These are phyloP conservation scores for Regulus satrapa DNA, from an alignment of 2,113 vertebrate species.

Conservation along the genomic window DNA sequence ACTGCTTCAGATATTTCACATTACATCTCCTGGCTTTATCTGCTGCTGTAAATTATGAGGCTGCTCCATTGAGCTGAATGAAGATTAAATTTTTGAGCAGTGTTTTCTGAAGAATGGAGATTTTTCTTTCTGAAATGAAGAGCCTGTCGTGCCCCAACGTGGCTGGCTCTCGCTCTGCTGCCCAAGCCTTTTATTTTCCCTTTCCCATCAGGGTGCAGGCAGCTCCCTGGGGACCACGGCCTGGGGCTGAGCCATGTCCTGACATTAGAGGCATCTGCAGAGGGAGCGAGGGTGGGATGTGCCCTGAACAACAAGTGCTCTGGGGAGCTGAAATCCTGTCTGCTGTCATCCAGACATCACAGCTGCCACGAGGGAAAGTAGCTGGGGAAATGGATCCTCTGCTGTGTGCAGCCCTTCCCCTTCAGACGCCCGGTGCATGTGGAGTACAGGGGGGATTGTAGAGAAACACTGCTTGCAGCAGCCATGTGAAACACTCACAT, in stretches of 20 bases:
- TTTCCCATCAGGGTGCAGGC: background rate
- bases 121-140: slow-evolving; percentile 31
- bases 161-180: background rate
- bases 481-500: background rate
- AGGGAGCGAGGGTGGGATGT: background rate
- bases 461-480: background rate
- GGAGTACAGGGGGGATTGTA: background rate
- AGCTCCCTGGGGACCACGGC: background rate
- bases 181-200: background rate
- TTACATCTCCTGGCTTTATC: slow-evolving; percentile 81
- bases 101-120: slow-evolving; percentile 73
- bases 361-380: background rate
- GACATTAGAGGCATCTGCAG: background rate
- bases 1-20: slow-evolving; percentile 71
- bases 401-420: background rate
- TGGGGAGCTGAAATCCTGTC: background rate
- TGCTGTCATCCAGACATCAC: background rate
- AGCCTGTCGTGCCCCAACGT: background rate
- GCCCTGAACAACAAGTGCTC: background rate
- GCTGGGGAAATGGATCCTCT: background rate
- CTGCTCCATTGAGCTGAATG: slow-evolving; percentile 80
- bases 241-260: background rate
- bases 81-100: slow-evolving; percentile 70
- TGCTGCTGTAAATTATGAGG: slow-evolving; percentile 79
- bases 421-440: background rate